A percentile compares a stretch with the other conserved stretches of the same genome.
Conservation (phyloP, 2,888 invertebrate species). For the Lampropteryx suffumata region DNA sequence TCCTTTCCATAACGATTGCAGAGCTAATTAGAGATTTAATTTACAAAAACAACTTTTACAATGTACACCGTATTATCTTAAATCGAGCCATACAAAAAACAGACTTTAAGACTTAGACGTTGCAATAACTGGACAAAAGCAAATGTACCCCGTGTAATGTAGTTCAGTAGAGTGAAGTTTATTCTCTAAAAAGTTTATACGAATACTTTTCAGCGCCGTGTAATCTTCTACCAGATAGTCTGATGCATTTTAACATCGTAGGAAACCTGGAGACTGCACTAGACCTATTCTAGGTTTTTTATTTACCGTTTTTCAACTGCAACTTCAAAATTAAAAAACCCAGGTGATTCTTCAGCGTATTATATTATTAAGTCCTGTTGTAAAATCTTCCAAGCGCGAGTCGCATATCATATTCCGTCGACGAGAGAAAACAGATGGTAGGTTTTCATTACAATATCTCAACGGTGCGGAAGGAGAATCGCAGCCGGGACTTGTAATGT, state of each 20-base stretch:
- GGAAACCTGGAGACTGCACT: too few relatives aligned
- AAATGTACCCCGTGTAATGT: too few relatives aligned
- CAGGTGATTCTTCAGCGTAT: background rate
- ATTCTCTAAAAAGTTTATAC: too few relatives aligned
- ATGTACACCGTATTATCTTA: slow-evolving; percentile 47
- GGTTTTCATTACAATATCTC: slow-evolving; percentile 79
- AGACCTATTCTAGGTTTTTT: too few relatives aligned
- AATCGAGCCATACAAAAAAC: slow-evolving; percentile 56
- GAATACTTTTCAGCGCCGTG: too few relatives aligned
- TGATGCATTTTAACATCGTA: too few relatives aligned
- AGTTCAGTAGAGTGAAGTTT: too few relatives aligned
- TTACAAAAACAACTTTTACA: slow-evolving; percentile 27
- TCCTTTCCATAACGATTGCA: background rate
- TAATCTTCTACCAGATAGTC: too few relatives aligned
- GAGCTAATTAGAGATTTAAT: slow-evolving; percentile 18
- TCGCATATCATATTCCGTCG: slow-evolving; percentile 65
- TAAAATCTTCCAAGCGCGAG: slow-evolving; percentile 35
- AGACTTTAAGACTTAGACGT: slow-evolving; percentile 31
- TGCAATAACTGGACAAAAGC: slow-evolving; percentile 10
- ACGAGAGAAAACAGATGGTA: slow-evolving; percentile 76
- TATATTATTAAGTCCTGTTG: slow-evolving; percentile 9
- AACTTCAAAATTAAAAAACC: background rate
- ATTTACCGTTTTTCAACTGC: background rate
- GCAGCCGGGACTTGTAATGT: slow-evolving; percentile 64
- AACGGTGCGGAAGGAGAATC: slow-evolving; percentile 67